These are phyloP conservation scores for Trididemnum nubilum DNA, from an alignment of 23 tunicate species.

Conservation along the genomic window DNA sequence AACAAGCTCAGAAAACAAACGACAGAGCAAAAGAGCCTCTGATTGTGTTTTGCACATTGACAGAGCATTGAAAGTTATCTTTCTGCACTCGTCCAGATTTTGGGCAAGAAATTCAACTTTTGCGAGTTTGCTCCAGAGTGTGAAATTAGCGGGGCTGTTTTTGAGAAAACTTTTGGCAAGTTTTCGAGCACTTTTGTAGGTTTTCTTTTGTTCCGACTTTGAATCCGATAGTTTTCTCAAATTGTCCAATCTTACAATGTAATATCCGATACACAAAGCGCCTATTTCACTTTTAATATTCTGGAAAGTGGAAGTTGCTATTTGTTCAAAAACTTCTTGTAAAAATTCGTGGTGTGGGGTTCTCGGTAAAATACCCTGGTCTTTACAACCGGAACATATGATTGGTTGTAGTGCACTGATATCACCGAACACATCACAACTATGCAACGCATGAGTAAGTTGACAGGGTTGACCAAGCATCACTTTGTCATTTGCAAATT, in stretches of 20 bases:
- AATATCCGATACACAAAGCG: conserved; percentile 23
- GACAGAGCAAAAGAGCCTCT: conserved; percentile 39
- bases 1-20: conserved; percentile 14
- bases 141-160: conserved; percentile 45
- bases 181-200: conserved; percentile 76
- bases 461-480: conserved; percentile 50
- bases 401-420: not conserved
- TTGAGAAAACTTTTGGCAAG: conserved; percentile 46
- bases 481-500: not conserved
- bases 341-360: conserved; percentile 57
- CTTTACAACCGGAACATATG: not conserved
- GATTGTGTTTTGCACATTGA: conserved; percentile 48
- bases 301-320: conserved; percentile 3
- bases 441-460: conserved; percentile 44
- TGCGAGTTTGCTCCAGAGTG: conserved; percentile 72
- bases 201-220: conserved; percentile 32
- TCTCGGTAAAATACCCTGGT: conserved; percentile 23
- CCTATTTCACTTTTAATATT: conserved; percentile 16
- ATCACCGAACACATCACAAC: conserved; percentile 27
- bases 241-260: not conserved
- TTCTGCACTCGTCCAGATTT: conserved; percentile 49
- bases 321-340: conserved; percentile 42
- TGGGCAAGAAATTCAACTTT: conserved; percentile 52
- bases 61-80: conserved; percentile 44
- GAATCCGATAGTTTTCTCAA: not conserved